Evolutionary conservation across 2,888 invertebrate genomes (phyloP).

Genomic region (Cryptocheilus praepositus): DNA sequence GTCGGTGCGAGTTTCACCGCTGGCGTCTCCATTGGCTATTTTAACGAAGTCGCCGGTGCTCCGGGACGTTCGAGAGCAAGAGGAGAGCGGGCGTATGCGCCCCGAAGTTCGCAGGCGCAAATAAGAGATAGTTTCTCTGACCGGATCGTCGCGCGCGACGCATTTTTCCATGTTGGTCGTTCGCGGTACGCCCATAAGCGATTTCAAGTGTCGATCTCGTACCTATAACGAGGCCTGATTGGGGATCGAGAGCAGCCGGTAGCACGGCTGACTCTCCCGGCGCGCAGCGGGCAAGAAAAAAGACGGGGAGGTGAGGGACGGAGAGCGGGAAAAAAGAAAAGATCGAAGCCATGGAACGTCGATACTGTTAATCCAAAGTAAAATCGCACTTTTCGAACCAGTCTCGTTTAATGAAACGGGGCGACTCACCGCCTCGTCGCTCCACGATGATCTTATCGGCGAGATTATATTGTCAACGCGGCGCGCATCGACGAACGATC

Average conservation of each 20-base stretch:
- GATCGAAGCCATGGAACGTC: conserved; percentile 17
- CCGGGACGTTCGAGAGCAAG: neutral
- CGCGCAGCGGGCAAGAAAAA: conserved; percentile 2
- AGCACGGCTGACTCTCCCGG: neutral
- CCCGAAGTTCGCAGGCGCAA: conserved; percentile 38
- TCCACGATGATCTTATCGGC: too few species aligned
- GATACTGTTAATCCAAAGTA: conserved; percentile 5
- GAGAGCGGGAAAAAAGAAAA: conserved; percentile 2
- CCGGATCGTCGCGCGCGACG: conserved; percentile 45
- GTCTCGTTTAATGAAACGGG: conserved; percentile 38
- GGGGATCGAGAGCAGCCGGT: conserved; percentile 36
- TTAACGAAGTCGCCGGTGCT: conserved; percentile 41
- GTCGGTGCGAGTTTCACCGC: conserved; percentile 48
- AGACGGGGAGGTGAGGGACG: neutral
- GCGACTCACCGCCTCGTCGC: neutral
- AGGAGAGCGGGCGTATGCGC: neutral
- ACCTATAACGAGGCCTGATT: conserved; percentile 46
- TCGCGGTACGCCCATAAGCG: conserved; percentile 49
- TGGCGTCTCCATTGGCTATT: conserved; percentile 39
- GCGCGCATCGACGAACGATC: too few species aligned
- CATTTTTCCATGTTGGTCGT: conserved; percentile 52
- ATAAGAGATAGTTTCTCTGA: conserved; percentile 55
- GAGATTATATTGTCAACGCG: too few species aligned
- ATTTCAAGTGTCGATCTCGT: conserved; percentile 41
- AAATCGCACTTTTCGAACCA: conserved; percentile 33